A percentile compares a stretch with the other conserved stretches of the same genome.
phyloP scores from a whole-genome alignment of 2,888 invertebrate species.

The Drosophila kuntzei region DNA sequence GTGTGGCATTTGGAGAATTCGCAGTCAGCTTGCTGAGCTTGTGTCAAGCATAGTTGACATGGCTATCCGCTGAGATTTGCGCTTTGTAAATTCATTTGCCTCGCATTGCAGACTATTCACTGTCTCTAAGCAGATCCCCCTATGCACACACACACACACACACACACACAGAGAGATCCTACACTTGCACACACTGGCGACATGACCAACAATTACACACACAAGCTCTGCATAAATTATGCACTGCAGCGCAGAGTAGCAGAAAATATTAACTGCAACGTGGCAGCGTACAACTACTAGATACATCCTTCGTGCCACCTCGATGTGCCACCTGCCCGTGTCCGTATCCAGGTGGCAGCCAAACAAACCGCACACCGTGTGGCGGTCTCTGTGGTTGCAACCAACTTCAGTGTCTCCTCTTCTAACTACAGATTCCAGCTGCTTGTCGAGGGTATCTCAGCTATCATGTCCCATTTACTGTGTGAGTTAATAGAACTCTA shows the following conservation, averaged over 20 bases:
- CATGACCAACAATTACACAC: slow-evolving; percentile 54
- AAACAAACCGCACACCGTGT: slow-evolving; percentile 74
- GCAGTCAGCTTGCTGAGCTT: slow-evolving; percentile 30
- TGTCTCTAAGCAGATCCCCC: slow-evolving; percentile 47
- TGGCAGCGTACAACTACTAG: slow-evolving; percentile 38
- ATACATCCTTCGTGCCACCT: slow-evolving; percentile 11
- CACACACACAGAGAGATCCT: too few relatives aligned
- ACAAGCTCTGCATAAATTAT: slow-evolving; percentile 74
- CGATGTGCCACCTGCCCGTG: slow-evolving; percentile 8
- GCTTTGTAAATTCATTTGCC: slow-evolving; percentile 65
- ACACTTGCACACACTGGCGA: slow-evolving; percentile 15
- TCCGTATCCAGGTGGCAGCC: slow-evolving; percentile 62
- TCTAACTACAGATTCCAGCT: slow-evolving; percentile 13
- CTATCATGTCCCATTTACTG: slow-evolving; percentile 2
- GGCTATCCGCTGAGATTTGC: slow-evolving; percentile 66
- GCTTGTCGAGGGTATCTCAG: slow-evolving; percentile 8
- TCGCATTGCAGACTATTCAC: slow-evolving; percentile 18
- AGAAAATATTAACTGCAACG: slow-evolving; percentile 74
- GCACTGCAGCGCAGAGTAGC: slow-evolving; percentile 73
- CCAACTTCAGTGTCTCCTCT: slow-evolving; percentile 27
- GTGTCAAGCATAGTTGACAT: slow-evolving; percentile 63
- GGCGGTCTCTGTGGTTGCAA: slow-evolving; percentile 48
- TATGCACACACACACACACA: slow-evolving; percentile 30
- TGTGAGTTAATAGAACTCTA: not conserved
- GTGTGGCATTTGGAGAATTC: slow-evolving; percentile 43